These are phyloP conservation scores for Tipula lateralis DNA, from an alignment of 2,888 invertebrate species.

Conservation along the genomic window DNA sequence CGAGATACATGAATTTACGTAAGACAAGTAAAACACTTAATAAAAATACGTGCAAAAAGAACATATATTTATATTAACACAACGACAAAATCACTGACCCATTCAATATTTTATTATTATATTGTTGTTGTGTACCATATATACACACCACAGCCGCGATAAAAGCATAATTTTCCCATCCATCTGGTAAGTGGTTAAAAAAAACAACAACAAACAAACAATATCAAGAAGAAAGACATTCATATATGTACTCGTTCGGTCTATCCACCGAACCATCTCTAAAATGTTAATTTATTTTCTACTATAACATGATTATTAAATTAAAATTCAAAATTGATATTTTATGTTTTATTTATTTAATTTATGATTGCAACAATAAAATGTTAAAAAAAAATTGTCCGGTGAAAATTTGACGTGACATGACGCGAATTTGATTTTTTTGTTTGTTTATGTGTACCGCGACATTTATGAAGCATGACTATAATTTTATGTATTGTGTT, in stretches of 20 bases:
- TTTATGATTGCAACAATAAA: not conserved
- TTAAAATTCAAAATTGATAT: constrained; percentile 24
- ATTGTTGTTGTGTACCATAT: not conserved
- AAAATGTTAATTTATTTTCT: not conserved
- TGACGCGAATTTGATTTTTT: constrained; percentile 9
- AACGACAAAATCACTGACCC: constrained; percentile 19
- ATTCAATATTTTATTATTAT: not conserved
- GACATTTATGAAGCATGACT: not conserved
- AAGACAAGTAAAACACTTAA: constrained; percentile 19
- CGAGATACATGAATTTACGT: not conserved
- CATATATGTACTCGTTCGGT: not conserved
- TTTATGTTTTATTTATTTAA: constrained; percentile 14
- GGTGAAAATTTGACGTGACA: constrained; percentile 24
- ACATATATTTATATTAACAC: not conserved
- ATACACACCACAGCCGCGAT: not conserved
- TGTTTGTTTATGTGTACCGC: not conserved
- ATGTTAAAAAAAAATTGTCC: constrained; percentile 3
- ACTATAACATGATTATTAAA: constrained; percentile 4
- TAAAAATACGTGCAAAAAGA: not conserved
- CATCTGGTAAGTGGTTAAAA: not conserved
- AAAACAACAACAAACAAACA: not conserved
- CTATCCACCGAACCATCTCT: constrained; percentile 11
- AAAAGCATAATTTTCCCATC: constrained; percentile 24
- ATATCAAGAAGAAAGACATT: not conserved
- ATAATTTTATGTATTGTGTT: not conserved